phyloP scores from a whole-genome alignment of 2,797 vertebrate species.

The Ctenochaetus hawaiiensis region DNA sequence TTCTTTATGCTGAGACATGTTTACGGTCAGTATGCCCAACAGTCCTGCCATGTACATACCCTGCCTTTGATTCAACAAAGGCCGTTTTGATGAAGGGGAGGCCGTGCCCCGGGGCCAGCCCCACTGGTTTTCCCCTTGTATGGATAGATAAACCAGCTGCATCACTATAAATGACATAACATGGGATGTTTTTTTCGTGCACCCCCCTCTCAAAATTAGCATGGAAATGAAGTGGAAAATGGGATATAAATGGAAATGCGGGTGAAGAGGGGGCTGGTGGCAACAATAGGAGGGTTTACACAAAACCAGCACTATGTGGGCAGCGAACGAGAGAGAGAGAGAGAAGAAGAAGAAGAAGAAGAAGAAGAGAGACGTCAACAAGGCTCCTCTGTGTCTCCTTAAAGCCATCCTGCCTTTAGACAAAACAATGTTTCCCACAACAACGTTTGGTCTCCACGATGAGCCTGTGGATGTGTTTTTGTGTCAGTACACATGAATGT shows the following conservation, averaged over 20 bases:
- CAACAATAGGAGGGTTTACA: constrained; percentile 81
- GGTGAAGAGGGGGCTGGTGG: constrained; percentile 67
- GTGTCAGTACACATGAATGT: constrained; percentile 34
- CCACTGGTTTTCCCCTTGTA: constrained; percentile 62
- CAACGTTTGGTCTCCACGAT: constrained; percentile 56
- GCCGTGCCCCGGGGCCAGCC: constrained; percentile 40
- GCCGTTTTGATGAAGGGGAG: constrained; percentile 63
- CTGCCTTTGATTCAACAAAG: constrained; percentile 69
- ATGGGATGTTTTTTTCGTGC: constrained; percentile 68
- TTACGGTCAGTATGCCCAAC: constrained; percentile 57
- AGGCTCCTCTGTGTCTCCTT: constrained; percentile 80
- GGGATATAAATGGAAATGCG: constrained; percentile 84
- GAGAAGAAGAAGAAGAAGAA: neutral
- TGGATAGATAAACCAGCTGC: constrained; percentile 79
- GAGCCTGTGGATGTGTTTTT: constrained; percentile 52
- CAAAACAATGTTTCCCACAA: constrained; percentile 69
- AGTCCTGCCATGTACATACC: constrained; percentile 40
- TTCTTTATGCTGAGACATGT: constrained; percentile 46
- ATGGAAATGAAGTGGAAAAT: constrained; percentile 84
- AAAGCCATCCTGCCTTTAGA: constrained; percentile 69
- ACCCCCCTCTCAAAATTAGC: constrained; percentile 73
- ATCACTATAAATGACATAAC: constrained; percentile 82
- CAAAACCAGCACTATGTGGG: constrained; percentile 71
- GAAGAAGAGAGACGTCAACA: constrained; percentile 69
- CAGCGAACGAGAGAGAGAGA: constrained; percentile 20